These are phyloP conservation scores for Thamnophis elegans DNA, from an alignment of 2,797 vertebrate species.

Conservation along the genomic window DNA sequence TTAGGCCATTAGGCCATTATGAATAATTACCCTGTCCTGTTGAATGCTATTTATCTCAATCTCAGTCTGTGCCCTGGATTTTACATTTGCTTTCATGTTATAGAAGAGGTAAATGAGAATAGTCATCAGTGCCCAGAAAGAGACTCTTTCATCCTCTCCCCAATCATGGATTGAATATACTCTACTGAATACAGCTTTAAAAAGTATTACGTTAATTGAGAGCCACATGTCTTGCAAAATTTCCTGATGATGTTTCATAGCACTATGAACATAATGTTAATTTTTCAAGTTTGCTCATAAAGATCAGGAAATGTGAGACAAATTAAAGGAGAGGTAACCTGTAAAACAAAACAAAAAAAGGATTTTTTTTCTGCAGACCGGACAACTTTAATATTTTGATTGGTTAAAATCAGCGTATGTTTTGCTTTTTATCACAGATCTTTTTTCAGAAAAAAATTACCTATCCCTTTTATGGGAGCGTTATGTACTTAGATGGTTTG, in stretches of 20 bases:
- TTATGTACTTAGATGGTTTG: not conserved
- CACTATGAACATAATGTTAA: not conserved
- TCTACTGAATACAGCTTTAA: not conserved
- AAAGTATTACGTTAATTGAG: not conserved
- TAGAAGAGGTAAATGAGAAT: not conserved
- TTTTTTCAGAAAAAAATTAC: not conserved
- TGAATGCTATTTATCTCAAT: not conserved
- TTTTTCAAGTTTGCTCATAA: not conserved
- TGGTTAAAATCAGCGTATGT: not conserved
- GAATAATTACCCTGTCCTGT: not conserved
- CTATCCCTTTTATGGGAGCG: not conserved
- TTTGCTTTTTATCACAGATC: not conserved
- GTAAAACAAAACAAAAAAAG: no score
- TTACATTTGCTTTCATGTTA: rapidly evolving
- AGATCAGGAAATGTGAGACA: not conserved
- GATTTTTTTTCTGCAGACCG: not conserved
- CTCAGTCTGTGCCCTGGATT: not conserved
- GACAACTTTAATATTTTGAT: not conserved
- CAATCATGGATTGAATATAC: not conserved
- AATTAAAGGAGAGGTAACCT: not conserved
- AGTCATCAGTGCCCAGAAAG: not conserved
- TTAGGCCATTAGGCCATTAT: slow-evolving; percentile 13
- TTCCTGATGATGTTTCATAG: not conserved
- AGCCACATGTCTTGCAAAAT: not conserved
- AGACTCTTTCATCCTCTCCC: not conserved